Evolutionary conservation across 2,113 vertebrate genomes (phyloP), one percentile per base, ranked within the genome.

Genomic region (Salminus brasiliensis): DNA sequence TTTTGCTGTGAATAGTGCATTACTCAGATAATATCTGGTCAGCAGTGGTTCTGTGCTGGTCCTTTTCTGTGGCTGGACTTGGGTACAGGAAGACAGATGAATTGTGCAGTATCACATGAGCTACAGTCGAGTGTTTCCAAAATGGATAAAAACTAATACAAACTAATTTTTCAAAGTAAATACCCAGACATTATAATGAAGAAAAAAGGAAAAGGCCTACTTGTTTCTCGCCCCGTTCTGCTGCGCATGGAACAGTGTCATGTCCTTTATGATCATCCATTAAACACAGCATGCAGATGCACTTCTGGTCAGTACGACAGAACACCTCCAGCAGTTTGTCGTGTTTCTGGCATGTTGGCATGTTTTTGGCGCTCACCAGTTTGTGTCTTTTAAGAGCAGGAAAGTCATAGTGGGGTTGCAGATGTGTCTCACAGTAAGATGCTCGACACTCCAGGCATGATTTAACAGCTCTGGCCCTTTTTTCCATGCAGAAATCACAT

Each of bases 181-280:
- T n/a, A 72, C 39, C 11, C 0, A 36, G 18, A 23, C 10, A 47
- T 6, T 18, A 72, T 5, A 66, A 36, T 32, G 29, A 29, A 57
- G 25, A 2, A 72, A 78, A 49, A 16, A 15, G 5, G 39, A 34
- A 36, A n/a, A 15, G 39, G 49, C 69, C 5, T 29, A 87, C 85
- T 76, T 85, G 65, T 85, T 83, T 87, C 30, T 85, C 45, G 0
- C 43, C 29, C 32, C 81, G 49, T 25, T 83, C 81, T 5, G 1
- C 34, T 21, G 71, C 32, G 27, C 81, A 25, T 0, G 83, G 63
- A n/a, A 88, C 78, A 0, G 81, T 80, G 30, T 88, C 79, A 2
- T 86, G 87, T 21, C 81, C 81, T 25, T 79, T 79, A 76, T 88
- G 86, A 2, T 81, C 72, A 5, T 80, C 83, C 65, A 83, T 41